Base-by-base conservation (phyloP, 2,888 invertebrate genomes). In the Nematopogon swammerdamellus region DNA sequence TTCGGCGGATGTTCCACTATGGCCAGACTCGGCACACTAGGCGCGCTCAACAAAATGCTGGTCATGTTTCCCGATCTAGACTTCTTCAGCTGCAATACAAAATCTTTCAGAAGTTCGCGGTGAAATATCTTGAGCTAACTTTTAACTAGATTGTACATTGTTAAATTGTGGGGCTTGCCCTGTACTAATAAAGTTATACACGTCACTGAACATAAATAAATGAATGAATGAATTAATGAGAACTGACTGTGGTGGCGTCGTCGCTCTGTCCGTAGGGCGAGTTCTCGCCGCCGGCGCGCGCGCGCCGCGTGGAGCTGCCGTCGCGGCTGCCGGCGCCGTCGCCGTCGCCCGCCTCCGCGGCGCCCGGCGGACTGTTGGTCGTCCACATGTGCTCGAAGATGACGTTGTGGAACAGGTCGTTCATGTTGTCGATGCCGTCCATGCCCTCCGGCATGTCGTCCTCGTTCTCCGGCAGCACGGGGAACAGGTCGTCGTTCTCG, bases 341-440 rank as follows among this genome's bases (percentile, higher is more conserved):
- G 53, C 63, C 63, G 54, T 54, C 58, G 19, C 66, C 60, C 52
- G 64, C 63, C n/a, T 61, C 17, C 18, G 44, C 60, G 50, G 58
- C 59, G 49, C 56, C 66, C 63, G 46, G 57, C 56, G 57, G 58
- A 59, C 52, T 64, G 66, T 54, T 67, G 63, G 70, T 71, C 19
- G 44, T 3, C 46, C 46, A 74, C 70, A 73, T 72, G 58, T 63
- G 62, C 60, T 83, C 85, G 72, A 94, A 91, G 65, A 93, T 87
- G 67, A 92, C 93, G 53, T 85, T 86, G 59, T 69, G 68, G 49
- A 76, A 63, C 59, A 77, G 62, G 59, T 89, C 88, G 58, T 86
- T 83, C 84, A 85, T 84, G 61, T 85, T 85, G 61, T 87, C 88
- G 65, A 85, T 84, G 16, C 86, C 87, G 59, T 88, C 89, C 53